Evolutionary conservation across 2,797 vertebrate species (phyloP), one percentile per base, ranked within the genome.

Genomic region (Dromococcyx pavoninus): DNA sequence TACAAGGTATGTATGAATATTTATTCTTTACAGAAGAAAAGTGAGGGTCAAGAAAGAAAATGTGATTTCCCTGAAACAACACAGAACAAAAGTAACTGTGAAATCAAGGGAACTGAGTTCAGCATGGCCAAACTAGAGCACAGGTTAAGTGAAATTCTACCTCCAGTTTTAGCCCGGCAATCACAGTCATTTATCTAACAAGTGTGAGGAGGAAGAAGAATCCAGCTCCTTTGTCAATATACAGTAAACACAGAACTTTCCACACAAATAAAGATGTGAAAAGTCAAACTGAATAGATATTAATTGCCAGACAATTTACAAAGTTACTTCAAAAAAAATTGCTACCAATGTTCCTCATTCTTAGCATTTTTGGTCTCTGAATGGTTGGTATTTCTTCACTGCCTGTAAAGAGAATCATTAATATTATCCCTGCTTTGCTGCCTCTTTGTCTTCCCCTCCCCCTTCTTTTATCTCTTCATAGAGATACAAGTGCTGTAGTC

Each of bases 391-490:
- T 87, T 93, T 94, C 33, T 74, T 90, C 37, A 41, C 46, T 69
- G 41, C 19, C 35, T 78, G 13, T 73, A 73, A 93, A 84, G n/a
- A 33, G 64, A 89, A 73, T 90, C 39, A 88, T 93, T 92, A 88
- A 71, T 86, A 91, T 64, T 58, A 90, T 56, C 37, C 57, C 41
- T 64, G 77, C 61, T 74, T 91, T 87, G n/a, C 80, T 90, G 48
- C 32, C 41, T 74, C 86, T 96, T 92, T 95, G 73, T 75, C 17
- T 87, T 18, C 53, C 60, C 37, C 35, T 93, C 70, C 48, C 58
- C 66, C 50, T 89, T 66, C 54, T 66, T 85, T 93, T 54, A 61
- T 77, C 50, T 87, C 67, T 66, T 94, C n/a, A 11, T 46, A 39
- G 12, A 25, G 67, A 85, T 44, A 76, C 18, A 30, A 90, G 53